Evolutionary conservation across 2,797 vertebrate species (phyloP).

Genomic region (Anguilla anguilla): DNA sequence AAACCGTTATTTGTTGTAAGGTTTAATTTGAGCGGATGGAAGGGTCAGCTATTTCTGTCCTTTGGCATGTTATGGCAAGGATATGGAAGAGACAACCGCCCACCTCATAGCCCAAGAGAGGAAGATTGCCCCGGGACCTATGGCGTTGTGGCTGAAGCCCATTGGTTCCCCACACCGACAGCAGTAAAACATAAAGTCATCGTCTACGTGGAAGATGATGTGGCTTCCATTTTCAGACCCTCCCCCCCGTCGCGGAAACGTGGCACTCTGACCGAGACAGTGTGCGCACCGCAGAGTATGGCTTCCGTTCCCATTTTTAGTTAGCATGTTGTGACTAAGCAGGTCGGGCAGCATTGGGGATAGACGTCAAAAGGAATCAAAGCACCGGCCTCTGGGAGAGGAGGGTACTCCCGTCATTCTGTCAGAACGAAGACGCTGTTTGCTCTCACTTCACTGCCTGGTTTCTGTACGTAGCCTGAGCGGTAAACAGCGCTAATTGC

Average conservation of each 20-base stretch:
- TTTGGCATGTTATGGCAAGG: constrained; percentile 60
- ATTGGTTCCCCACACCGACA: constrained; percentile 70
- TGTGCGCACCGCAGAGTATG: constrained; percentile 33
- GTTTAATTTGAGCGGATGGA: constrained; percentile 47
- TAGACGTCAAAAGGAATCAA: neutral
- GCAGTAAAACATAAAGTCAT: constrained; percentile 64
- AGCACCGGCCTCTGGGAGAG: no score
- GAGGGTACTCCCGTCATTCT: neutral
- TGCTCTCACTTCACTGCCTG: constrained; percentile 28
- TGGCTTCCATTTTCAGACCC: constrained; percentile 61
- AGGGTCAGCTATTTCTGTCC: constrained; percentile 61
- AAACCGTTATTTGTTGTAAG: constrained; percentile 40
- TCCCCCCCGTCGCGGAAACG: constrained; percentile 67
- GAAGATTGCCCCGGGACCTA: constrained; percentile 60
- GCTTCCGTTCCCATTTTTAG: constrained; percentile 39
- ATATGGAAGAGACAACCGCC: constrained; percentile 58
- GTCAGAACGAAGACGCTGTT: neutral
- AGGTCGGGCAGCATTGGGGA: neutral
- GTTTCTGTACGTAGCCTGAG: constrained; percentile 39
- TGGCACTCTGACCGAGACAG: neutral
- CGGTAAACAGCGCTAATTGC: constrained; percentile 60
- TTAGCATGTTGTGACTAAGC: constrained; percentile 20
- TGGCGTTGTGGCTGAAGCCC: constrained; percentile 65
- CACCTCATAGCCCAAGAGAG: constrained; percentile 61
- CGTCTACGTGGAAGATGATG: constrained; percentile 55